Evolutionary conservation across 2,797 vertebrate species (phyloP), one percentile per base, ranked within the genome.

Genomic region (Dermochelys coriacea): DNA sequence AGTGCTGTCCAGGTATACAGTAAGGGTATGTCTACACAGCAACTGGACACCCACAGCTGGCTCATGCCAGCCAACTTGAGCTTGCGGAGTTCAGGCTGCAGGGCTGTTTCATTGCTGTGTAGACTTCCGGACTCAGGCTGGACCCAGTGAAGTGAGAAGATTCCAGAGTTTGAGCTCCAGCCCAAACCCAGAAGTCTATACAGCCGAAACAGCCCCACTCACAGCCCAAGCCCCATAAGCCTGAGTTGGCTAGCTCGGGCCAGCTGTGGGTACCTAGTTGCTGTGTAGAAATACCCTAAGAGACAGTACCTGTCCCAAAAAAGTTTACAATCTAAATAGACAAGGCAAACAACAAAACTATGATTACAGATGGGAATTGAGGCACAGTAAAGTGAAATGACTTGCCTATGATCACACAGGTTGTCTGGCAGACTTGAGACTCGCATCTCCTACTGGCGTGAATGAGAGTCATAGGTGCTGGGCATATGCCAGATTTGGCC

Each of bases 281-380:
- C 61, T 37, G 50, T n/a, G 16, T 89, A 27, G 41, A 41, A 6
- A 37, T 27, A 74, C 91, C 31, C 80, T 83, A 90, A 1, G 41
- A 45, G 55, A 75, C 41, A 86, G 87, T 50, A 86, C 2, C 74
- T 55, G 7, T 59, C 74, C 19, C 21, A 6, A 47, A 31, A 59
- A 91, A 88, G 9, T 41, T 80, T 86, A 41, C 5, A 52, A 23
- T 54, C 71, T 92, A 59, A 86, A 91, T 86, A 77, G 83, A 86
- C 49, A 95, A 91, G 85, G 88, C 34, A 95, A 94, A 93, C 45
- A 87, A 87, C 25, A 87, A 34, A 3, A 29, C 86, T 91, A 50
- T 87, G 94, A 79, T 49, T 91, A 41, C 86, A 95, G 78, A 57
- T 37, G 47, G 85, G 82, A 92, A 84, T 31, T 86, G n/a, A 8